phyloP scores from a whole-genome alignment of 2,888 invertebrate species.

The Homarus gammarus region DNA sequence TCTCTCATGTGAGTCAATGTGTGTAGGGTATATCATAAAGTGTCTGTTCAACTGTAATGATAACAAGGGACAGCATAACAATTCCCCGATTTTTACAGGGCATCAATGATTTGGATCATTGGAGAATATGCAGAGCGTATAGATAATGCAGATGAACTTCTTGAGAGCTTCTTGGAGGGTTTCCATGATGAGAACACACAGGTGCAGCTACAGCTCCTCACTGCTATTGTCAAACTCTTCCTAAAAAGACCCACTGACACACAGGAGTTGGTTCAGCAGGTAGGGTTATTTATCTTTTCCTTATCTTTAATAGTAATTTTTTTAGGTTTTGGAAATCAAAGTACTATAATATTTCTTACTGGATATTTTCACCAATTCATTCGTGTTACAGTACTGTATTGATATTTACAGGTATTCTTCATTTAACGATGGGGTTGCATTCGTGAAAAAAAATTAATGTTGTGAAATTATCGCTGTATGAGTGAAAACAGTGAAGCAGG shows the following conservation, averaged over 20 bases:
- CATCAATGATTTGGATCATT: constrained; percentile 94
- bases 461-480: too few relatives aligned
- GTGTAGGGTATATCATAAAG: neutral
- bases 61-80: neutral
- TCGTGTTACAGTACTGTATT: too few relatives aligned
- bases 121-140: constrained; percentile 99
- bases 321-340: neutral
- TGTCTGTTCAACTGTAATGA: neutral
- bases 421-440: too few relatives aligned
- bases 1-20: neutral
- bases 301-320: neutral
- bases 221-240: constrained; percentile 99
- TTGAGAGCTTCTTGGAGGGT: constrained; percentile 98
- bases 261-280: constrained; percentile 98
- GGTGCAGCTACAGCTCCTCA: constrained; percentile 96
- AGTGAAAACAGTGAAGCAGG: too few relatives aligned
- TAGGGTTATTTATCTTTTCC: constrained; percentile 77
- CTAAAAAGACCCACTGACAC: constrained; percentile 98
- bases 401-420: too few relatives aligned
- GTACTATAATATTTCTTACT: neutral
- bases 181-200: constrained; percentile 98
- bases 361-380: neutral
- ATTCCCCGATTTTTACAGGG: constrained; percentile 83
- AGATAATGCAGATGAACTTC: constrained; percentile 98
- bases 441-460: too few relatives aligned